A percentile compares a stretch with the other conserved stretches of the same genome.
Evolutionary conservation across 2,113 vertebrate species (phyloP).

Genomic region (Shinisaurus crocodilurus): DNA sequence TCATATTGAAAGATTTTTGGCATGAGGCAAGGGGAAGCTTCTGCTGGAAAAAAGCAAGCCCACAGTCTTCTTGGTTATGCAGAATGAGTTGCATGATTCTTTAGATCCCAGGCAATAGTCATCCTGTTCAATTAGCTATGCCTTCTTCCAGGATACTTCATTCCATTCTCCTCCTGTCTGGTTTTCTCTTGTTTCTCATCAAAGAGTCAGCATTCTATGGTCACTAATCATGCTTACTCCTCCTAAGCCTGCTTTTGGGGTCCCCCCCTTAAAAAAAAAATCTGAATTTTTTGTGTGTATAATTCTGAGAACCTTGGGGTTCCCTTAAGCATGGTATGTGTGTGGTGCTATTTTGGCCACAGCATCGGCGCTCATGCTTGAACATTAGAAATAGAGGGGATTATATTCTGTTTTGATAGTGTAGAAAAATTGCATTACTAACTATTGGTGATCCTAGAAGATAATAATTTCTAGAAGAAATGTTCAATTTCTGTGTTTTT

Average conservation of each 20-base stretch:
- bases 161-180: neutral
- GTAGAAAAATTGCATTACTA: fast-evolving
- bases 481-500: neutral
- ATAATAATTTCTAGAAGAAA: neutral
- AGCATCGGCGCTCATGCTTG: too few relatives aligned
- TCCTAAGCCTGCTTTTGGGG: neutral
- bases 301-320: neutral
- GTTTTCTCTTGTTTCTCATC: neutral
- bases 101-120: neutral
- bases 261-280: too few relatives aligned
- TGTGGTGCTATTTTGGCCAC: neutral
- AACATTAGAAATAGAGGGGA: too few relatives aligned
- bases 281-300: too few relatives aligned
- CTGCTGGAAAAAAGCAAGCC: neutral
- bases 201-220: neutral
- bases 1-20: neutral
- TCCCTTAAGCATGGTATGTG: neutral
- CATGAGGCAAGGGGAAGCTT: neutral
- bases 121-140: neutral
- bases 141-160: neutral
- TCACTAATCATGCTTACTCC: neutral
- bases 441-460: neutral
- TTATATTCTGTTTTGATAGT: neutral
- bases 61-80: neutral
- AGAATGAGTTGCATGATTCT: neutral